A percentile compares a stretch with the other conserved stretches of the same genome.
These are phyloP conservation scores for Muricea muricata DNA, from an alignment of 92 coral and sea anemone genomes.

Conservation along the genomic window DNA sequence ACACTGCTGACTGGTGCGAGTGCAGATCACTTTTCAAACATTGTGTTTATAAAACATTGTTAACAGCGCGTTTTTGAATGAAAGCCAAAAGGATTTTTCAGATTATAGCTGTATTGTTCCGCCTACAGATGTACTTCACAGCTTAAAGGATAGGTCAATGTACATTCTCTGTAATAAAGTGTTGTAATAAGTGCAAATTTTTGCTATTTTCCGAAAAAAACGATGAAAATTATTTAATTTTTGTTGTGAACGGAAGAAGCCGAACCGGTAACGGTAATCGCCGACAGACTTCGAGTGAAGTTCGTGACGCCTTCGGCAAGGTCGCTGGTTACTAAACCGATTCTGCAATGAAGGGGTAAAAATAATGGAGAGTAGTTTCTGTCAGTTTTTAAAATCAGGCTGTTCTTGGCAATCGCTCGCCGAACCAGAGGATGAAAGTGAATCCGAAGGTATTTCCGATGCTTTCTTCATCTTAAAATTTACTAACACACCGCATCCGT, in stretches of 20 bases:
- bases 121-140: background rate
- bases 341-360: slow-evolving; percentile 19
- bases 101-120: background rate
- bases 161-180: background rate
- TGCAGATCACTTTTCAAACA: slow-evolving; percentile 16
- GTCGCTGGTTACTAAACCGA: slow-evolving; percentile 8
- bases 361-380: slow-evolving; percentile 99
- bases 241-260: background rate
- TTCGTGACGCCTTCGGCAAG: background rate
- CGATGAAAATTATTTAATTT: background rate
- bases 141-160: background rate
- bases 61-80: slow-evolving; percentile 12
- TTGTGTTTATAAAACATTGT: slow-evolving; percentile 48
- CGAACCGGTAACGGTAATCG: background rate
- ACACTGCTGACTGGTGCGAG: slow-evolving; percentile 67
- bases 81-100: background rate
- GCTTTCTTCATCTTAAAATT: slow-evolving; percentile 33
- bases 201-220: background rate
- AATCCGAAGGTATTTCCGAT: slow-evolving; percentile 84
- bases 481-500: slow-evolving; percentile 29
- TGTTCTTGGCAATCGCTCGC: slow-evolving; percentile 97
- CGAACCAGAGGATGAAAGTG: slow-evolving; percentile 79
- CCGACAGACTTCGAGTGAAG: background rate
- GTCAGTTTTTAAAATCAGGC: slow-evolving; percentile 99
- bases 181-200: background rate